phyloP scores from a whole-genome alignment of 2,113 vertebrate species.

The rat (Rattus norvegicus) region GRCr8 NC_086025.1:121007001-121007500 shows the following conservation, averaged over 20 bases:
- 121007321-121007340: background rate
- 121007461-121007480: background rate
- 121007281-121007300: background rate
- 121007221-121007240: background rate
- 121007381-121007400: background rate
- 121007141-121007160: too few relatives aligned
- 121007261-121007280: background rate
- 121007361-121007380: background rate
- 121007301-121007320: background rate
- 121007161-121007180: background rate
- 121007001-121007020: background rate
- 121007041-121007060: background rate
- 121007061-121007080: background rate
- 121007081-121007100: background rate
- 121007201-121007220: background rate
- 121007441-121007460: background rate
- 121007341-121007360: background rate
- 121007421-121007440: background rate
- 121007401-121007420: too few relatives aligned
- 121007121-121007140: background rate
- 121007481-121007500: background rate
- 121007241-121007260: background rate
- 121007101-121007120: too few relatives aligned
- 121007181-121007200: too few relatives aligned
- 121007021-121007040: background rate